Evolutionary conservation across 2,113 vertebrate genomes (phyloP).

Genomic region (Pavo muticus): DNA sequence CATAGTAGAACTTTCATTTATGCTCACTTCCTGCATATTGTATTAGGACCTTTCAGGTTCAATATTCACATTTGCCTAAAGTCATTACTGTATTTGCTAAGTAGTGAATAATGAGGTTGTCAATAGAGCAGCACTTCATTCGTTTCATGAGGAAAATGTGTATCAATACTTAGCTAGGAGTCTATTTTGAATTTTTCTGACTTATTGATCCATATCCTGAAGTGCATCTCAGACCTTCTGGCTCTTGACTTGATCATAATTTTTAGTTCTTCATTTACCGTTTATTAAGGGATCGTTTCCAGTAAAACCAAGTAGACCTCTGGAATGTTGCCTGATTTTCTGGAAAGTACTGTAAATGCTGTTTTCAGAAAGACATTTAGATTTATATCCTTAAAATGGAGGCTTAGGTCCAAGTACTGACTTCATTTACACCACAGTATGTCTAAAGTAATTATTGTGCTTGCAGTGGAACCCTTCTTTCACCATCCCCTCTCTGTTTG

Average conservation of each 20-base stretch:
- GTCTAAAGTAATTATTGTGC: not conserved
- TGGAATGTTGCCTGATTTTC: constrained; percentile 63
- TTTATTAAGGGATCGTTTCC: constrained; percentile 60
- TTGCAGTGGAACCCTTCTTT: not conserved
- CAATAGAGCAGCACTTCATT: constrained; percentile 48
- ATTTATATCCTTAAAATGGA: not conserved
- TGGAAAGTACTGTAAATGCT: constrained; percentile 37
- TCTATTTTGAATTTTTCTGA: constrained; percentile 49
- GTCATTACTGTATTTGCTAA: constrained; percentile 54
- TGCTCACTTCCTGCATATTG: constrained; percentile 10
- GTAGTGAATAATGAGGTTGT: constrained; percentile 63
- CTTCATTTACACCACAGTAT: not conserved
- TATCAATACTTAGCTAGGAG: constrained; percentile 30
- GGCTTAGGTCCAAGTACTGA: not conserved
- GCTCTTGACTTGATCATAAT: constrained; percentile 42
- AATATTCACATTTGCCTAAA: constrained; percentile 57
- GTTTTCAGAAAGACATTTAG: constrained; percentile 41
- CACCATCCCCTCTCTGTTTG: not conserved
- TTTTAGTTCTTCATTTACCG: constrained; percentile 46
- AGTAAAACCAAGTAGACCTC: constrained; percentile 39
- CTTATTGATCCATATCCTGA: constrained; percentile 65
- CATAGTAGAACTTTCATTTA: constrained; percentile 20
- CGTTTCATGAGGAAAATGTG: constrained; percentile 43
- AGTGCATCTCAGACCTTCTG: constrained; percentile 49
- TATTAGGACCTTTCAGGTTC: constrained; percentile 47